Percentiles rank a stretch among this genome's conserved stretches.
These are phyloP conservation scores for Thaumatotibia leucotreta DNA, from an alignment of 1,140 invertebrate species.

Conservation along the genomic window DNA sequence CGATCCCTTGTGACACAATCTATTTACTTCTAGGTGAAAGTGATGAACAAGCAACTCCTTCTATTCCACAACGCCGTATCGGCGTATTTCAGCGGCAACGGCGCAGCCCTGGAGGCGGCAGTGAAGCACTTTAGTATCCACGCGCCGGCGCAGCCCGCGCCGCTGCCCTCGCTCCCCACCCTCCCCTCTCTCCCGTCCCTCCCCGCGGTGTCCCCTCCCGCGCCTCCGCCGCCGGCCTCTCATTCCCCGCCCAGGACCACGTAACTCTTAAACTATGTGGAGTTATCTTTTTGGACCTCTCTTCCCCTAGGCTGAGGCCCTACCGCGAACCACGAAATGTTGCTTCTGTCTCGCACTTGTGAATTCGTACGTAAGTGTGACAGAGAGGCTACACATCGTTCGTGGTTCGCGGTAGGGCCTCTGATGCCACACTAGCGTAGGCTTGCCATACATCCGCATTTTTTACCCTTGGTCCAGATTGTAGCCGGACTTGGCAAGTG, in stretches of 20 bases:
- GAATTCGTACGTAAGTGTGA: too few relatives aligned
- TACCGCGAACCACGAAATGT: too few relatives aligned
- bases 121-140: slow-evolving; percentile 95
- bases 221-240: slow-evolving; percentile 14
- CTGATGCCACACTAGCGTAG: too few relatives aligned
- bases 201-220: not conserved
- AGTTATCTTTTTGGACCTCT: too few relatives aligned
- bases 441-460: too few relatives aligned
- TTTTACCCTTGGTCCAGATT: too few relatives aligned
- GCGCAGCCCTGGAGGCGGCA: slow-evolving; percentile 94
- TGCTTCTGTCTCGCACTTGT: too few relatives aligned
- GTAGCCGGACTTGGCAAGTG: too few relatives aligned
- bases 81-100: slow-evolving; percentile 97
- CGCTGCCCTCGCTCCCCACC: slow-evolving; percentile 20
- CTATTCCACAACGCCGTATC: slow-evolving; percentile 97
- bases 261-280: not conserved
- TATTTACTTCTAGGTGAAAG: slow-evolving; percentile 89
- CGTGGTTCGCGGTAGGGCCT: too few relatives aligned
- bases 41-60: slow-evolving; percentile 98
- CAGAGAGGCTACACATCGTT: too few relatives aligned
- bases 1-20: too few relatives aligned
- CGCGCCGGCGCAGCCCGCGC: slow-evolving; percentile 17
- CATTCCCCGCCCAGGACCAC: slow-evolving; percentile 5
- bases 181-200: not conserved
- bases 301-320: too few relatives aligned